Percentiles rank a stretch among this genome's conserved stretches.
Evolutionary conservation across 2,113 vertebrate species (phyloP).

Genomic region (Sceloporus undulatus): DNA sequence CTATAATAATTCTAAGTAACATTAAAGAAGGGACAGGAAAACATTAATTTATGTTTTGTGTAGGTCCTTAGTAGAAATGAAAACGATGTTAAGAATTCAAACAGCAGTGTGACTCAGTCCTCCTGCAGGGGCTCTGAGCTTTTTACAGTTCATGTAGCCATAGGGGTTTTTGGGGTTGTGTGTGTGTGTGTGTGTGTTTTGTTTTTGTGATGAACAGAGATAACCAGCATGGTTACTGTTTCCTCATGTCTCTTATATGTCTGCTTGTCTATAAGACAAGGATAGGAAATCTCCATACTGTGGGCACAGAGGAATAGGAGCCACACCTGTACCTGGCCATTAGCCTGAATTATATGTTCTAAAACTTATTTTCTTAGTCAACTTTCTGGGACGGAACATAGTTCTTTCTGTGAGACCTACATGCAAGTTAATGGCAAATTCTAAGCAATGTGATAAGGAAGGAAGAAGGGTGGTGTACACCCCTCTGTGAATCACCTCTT

Average conservation of each 20-base stretch:
- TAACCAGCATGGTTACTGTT: neutral
- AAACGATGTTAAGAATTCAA: neutral
- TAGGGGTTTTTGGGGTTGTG: neutral
- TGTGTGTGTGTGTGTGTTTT: neutral
- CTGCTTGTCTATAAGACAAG: neutral
- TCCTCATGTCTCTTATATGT: neutral
- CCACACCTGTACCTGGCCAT: too few relatives aligned
- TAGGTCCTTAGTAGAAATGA: neutral
- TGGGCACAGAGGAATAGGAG: too few relatives aligned
- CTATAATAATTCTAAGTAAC: too few relatives aligned
- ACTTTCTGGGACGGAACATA: neutral
- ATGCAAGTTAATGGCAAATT: neutral
- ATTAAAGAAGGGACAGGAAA: too few relatives aligned
- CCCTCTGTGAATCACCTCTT: neutral
- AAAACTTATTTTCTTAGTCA: too few relatives aligned
- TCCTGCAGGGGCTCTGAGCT: neutral
- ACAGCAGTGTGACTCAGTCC: neutral
- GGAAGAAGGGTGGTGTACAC: neutral
- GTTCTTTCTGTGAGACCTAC: neutral
- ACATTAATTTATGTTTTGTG: too few relatives aligned
- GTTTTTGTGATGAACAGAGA: neutral
- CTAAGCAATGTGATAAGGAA: neutral
- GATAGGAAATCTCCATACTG: too few relatives aligned
- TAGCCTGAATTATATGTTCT: neutral
- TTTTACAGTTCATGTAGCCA: neutral